Evolutionary conservation across 2,888 invertebrate species (phyloP).

Genomic region (Torymus auratus): DNA sequence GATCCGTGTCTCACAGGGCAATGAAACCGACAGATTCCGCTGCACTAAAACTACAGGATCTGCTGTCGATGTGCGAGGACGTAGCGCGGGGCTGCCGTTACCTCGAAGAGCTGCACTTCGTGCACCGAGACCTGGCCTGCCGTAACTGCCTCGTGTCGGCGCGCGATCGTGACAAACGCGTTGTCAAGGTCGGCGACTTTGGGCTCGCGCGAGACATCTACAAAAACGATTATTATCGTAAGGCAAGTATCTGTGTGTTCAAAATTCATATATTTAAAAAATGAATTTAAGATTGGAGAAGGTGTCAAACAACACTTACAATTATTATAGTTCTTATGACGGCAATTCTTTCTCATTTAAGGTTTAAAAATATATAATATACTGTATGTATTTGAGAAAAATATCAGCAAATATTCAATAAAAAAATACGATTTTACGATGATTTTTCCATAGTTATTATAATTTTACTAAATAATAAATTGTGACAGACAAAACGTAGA

Average conservation of each 20-base stretch:
- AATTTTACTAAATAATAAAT: too few relatives aligned
- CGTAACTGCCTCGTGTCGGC: slow-evolving; percentile 95
- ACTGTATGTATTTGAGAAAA: too few relatives aligned
- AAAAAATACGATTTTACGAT: too few relatives aligned
- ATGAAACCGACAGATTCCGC: slow-evolving; percentile 80
- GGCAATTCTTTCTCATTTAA: too few relatives aligned
- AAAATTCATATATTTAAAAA: too few relatives aligned
- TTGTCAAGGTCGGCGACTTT: slow-evolving; percentile 98
- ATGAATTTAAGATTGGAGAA: too few relatives aligned
- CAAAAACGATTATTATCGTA: slow-evolving; percentile 97
- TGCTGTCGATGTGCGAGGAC: slow-evolving; percentile 95
- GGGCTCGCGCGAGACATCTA: slow-evolving; percentile 97
- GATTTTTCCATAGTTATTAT: too few relatives aligned
- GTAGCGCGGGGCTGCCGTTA: slow-evolving; percentile 97
- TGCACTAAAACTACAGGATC: slow-evolving; percentile 87
- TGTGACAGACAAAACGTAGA: too few relatives aligned
- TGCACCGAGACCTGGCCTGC: slow-evolving; percentile 97
- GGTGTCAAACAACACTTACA: too few relatives aligned
- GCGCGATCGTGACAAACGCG: slow-evolving; percentile 82
- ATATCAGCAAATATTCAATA: too few relatives aligned
- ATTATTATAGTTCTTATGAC: too few relatives aligned
- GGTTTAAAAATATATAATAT: too few relatives aligned
- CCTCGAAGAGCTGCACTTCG: slow-evolving; percentile 97
- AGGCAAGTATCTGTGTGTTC: slow-evolving; percentile 82
- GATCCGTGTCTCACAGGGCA: slow-evolving; percentile 77